Base-by-base conservation (phyloP, 64 coral and sea anemone species). In the Pocillopora damicornis region DNA sequence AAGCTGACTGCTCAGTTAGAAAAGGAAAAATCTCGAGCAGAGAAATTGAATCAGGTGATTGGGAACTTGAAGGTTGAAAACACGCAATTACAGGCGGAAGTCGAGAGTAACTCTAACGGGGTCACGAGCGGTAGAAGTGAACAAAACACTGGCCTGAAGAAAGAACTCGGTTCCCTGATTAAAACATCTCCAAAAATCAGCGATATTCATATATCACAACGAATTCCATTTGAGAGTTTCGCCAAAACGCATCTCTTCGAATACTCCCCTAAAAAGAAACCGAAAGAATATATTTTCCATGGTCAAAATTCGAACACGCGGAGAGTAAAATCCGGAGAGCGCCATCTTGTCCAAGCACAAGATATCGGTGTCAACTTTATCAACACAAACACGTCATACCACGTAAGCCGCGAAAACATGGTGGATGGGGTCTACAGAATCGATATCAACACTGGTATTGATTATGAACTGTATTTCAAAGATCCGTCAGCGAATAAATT, bases 171-270 rank as follows among this genome's bases (percentile, higher is more conserved):
- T 20, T 58, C 85, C 5, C 74, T 79, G 37, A n/a, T 36, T 23
- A 78, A 81, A 56, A 74, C 66, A 63, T 11, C 34, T 16, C 59
- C 65, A 10, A 74, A 76, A 15, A 81, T 86, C 25, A 13, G 3
- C 15, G 67, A 87, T 74, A 79, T 90, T 63, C 62, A 65, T 67
- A 80, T 95, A 65, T 87, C 91, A 11, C 91, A 96, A 72, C 84
- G 87, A 12, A 71, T 93, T 20, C 91, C 65, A 15, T 96, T 93
- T 34, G 74, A 74, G 73, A 96, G 87, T 36, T 96, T 96, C 60
- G 92, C 91, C 4, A 96, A 90, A 76, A 93, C 94, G 12, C 91
- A 96, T 34, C 72, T 96, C 61, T 96, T 87, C 23, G 94, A 96
- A 68, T 23, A 74, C 11, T 75, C 89, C 7, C 87, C 72, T 1